A percentile compares a stretch with the other conserved stretches of the same genome.
phyloP scores from a whole-genome alignment of 2,888 invertebrate genomes.

The Tyria jacobaeae region DNA sequence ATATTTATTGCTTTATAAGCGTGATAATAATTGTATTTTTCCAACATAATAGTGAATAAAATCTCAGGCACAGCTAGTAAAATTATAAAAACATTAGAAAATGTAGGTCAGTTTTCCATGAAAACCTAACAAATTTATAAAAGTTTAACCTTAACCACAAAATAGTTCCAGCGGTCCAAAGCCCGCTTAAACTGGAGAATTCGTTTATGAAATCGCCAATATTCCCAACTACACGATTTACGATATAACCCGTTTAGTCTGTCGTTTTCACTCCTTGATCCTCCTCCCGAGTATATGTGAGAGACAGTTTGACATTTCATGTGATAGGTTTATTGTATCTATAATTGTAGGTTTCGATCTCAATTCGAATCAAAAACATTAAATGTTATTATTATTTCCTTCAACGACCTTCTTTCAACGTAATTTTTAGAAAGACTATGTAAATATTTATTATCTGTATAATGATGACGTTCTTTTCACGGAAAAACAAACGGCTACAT shows the following conservation, averaged over 20 bases:
- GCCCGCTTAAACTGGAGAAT: slow-evolving; percentile 18
- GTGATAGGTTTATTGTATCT: slow-evolving; percentile 29
- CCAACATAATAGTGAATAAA: no score
- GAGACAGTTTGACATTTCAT: slow-evolving; percentile 38
- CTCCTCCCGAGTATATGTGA: slow-evolving; percentile 44
- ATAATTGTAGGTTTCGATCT: slow-evolving; percentile 14
- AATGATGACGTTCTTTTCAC: background rate
- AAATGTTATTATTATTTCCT: background rate
- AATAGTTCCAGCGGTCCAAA: slow-evolving; percentile 12
- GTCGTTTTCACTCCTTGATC: slow-evolving; percentile 34
- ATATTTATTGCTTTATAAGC: no score
- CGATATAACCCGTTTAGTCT: slow-evolving; percentile 22
- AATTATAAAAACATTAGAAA: no score
- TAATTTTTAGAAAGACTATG: background rate
- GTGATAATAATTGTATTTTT: no score
- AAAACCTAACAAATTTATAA: background rate
- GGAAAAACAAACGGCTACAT: no score
- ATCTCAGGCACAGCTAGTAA: no score
- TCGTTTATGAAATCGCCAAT: slow-evolving; percentile 20
- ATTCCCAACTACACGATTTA: slow-evolving; percentile 13
- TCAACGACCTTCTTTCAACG: background rate
- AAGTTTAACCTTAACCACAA: slow-evolving; percentile 1
- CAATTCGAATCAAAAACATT: background rate
- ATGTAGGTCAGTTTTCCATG: no score
- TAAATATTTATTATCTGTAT: background rate